phyloP scores from a whole-genome alignment of 2,888 invertebrate genomes.

The Furcula furcula region DNA sequence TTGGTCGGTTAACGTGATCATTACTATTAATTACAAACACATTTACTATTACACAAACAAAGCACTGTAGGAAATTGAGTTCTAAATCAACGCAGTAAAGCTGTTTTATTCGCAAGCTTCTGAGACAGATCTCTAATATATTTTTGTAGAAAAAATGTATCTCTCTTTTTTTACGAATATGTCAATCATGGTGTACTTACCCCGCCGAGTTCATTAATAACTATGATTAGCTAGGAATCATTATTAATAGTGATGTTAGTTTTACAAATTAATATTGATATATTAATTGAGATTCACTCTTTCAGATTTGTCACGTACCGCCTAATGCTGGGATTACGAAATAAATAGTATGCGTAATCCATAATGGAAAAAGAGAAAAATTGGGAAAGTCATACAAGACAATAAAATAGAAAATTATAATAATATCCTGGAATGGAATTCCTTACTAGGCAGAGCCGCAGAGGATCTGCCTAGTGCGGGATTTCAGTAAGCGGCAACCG shows the following conservation, averaged over 20 bases:
- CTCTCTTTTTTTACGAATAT: slow-evolving; percentile 10
- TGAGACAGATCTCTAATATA: background rate
- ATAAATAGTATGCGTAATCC: no score
- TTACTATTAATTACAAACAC: slow-evolving; percentile 21
- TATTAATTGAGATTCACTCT: no score
- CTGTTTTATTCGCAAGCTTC: no score
- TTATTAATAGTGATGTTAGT: slow-evolving; percentile 4
- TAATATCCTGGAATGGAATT: no score
- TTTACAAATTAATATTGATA: slow-evolving; percentile 2
- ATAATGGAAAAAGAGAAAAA: no score
- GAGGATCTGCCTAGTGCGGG: no score
- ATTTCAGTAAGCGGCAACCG: no score
- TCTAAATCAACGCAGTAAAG: background rate
- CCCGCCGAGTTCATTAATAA: slow-evolving; percentile 31
- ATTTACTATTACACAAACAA: slow-evolving; percentile 6
- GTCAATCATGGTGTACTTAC: slow-evolving; percentile 12
- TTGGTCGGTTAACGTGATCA: slow-evolving; percentile 47
- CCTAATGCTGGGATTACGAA: no score
- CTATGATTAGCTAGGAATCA: slow-evolving; percentile 6
- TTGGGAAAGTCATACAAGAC: no score
- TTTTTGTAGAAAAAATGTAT: slow-evolving; percentile 1
- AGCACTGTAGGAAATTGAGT: slow-evolving; percentile 1
- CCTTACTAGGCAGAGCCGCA: no score
- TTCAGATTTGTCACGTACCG: no score
- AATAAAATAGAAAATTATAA: no score